These are phyloP conservation scores for Saccostrea echinata DNA, from an alignment of 1,140 invertebrate genomes.

Conservation along the genomic window DNA sequence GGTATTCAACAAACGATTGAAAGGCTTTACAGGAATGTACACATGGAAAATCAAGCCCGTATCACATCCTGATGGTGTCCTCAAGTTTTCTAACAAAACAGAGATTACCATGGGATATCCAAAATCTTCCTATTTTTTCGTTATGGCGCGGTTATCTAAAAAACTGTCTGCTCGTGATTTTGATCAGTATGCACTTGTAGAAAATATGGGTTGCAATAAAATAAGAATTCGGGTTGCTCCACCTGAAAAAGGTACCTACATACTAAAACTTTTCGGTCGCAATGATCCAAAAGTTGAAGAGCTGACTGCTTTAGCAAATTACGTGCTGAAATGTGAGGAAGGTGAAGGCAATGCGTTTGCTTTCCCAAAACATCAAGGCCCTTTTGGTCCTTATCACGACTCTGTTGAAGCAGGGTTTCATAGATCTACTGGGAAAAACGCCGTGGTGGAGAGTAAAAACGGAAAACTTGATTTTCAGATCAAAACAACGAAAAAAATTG, in stretches of 20 bases:
- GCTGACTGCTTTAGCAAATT: slow-evolving; percentile 18
- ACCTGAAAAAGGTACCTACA: slow-evolving; percentile 2
- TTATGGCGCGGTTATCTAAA: background rate
- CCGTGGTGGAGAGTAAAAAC: background rate
- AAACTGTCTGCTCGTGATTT: background rate
- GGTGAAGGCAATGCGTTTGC: background rate
- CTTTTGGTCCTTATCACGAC: slow-evolving; percentile 42
- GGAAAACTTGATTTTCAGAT: slow-evolving; percentile 9
- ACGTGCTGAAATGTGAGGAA: slow-evolving; percentile 26
- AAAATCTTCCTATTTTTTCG: slow-evolving; percentile 1
- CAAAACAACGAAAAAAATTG: slow-evolving; percentile 32
- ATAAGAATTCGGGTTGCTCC: slow-evolving; percentile 12
- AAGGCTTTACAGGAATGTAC: slow-evolving; percentile 39
- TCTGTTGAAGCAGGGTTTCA: slow-evolving; percentile 46
- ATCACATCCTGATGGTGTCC: slow-evolving; percentile 44
- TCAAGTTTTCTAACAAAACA: slow-evolving; percentile 41
- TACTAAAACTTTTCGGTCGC: slow-evolving; percentile 6
- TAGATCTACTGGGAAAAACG: background rate
- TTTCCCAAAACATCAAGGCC: slow-evolving; percentile 39
- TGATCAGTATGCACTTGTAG: slow-evolving; percentile 23
- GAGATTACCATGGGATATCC: slow-evolving; percentile 9
- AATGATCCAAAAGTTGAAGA: slow-evolving; percentile 26
- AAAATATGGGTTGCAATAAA: background rate
- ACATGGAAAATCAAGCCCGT: slow-evolving; percentile 41
- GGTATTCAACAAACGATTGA: slow-evolving; percentile 50